Conservation (phyloP, 2,888 invertebrate species). For the Cataglyphis rosenhaueri region DNA sequence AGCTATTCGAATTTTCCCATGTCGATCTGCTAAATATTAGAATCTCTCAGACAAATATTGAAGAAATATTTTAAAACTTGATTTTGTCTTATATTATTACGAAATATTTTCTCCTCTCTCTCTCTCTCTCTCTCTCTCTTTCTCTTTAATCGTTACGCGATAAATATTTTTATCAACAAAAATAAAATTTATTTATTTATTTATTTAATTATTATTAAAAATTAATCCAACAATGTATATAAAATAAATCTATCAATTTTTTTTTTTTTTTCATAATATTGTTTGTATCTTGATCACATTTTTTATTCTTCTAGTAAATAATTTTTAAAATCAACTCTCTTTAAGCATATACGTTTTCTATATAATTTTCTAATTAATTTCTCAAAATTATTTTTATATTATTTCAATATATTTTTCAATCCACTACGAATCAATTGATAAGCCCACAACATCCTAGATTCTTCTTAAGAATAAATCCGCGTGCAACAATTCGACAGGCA, state of each 20-base stretch:
- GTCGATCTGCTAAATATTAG: neutral
- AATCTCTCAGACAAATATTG: neutral
- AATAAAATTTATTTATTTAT: neutral
- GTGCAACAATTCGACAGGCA: neutral
- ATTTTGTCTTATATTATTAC: too few species aligned
- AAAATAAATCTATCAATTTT: neutral
- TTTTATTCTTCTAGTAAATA: neutral
- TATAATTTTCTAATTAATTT: neutral
- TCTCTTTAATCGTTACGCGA: neutral
- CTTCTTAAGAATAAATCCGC: conserved; percentile 12
- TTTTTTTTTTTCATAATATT: neutral
- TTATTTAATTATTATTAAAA: too few species aligned
- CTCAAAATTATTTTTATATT: neutral
- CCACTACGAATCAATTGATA: neutral
- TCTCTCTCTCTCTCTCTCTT: too few species aligned
- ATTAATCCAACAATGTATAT: neutral
- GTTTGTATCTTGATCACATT: neutral
- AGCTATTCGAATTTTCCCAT: conserved; percentile 9
- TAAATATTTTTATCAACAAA: neutral
- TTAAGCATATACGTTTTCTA: neutral
- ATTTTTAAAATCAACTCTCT: neutral
- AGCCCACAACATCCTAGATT: neutral
- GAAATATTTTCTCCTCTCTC: too few species aligned
- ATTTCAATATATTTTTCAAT: neutral
- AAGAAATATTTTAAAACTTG: neutral